Evolutionary conservation across 2,113 vertebrate genomes (phyloP).

Genomic region (Lagopus muta): DNA sequence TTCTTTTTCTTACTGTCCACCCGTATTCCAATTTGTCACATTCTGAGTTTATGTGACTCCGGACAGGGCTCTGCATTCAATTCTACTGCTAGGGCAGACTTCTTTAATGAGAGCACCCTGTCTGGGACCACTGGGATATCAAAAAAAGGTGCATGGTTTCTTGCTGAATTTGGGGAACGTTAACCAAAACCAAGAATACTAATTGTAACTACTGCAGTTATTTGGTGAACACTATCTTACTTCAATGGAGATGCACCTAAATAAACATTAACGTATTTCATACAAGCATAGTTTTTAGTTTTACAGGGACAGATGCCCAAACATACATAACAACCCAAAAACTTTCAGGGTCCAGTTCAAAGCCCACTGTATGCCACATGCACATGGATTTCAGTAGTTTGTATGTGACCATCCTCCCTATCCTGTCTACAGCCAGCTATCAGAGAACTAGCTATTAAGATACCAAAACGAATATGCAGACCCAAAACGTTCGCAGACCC

Average conservation of each 20-base stretch:
- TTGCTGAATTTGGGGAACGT: neutral
- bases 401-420: neutral
- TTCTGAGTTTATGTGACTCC: neutral
- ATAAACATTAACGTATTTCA: neutral
- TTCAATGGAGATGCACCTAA: neutral
- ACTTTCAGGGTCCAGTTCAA: neutral
- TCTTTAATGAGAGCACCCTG: neutral
- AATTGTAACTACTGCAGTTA: neutral
- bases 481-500: neutral
- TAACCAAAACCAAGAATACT: neutral
- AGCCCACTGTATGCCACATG: neutral
- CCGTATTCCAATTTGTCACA: neutral
- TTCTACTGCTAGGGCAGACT: neutral
- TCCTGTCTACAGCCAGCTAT: neutral
- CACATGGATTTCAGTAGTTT: neutral
- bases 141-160: neutral
- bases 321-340: neutral
- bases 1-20: neutral
- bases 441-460: neutral
- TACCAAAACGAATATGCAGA: neutral
- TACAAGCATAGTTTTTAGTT: neutral
- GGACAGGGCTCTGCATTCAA: neutral
- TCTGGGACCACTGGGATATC: neutral
- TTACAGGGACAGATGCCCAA: neutral
- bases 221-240: neutral